A percentile compares a stretch with the other conserved stretches of the same genome.
These are phyloP conservation scores for Corythaixoides concolor DNA, from an alignment of 2,113 vertebrate genomes.

Conservation along the genomic window DNA sequence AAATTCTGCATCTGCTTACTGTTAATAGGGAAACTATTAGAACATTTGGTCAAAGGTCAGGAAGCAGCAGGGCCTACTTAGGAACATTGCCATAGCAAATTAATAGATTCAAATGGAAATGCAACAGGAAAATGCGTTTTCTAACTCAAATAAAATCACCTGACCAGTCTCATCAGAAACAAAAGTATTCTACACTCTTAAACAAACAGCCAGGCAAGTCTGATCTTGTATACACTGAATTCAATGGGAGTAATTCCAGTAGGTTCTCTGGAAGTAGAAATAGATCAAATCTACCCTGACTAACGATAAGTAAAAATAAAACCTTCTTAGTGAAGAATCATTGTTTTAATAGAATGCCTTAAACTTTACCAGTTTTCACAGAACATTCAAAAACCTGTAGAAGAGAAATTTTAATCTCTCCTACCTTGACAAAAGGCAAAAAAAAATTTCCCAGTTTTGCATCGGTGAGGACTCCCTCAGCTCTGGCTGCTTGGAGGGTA, in stretches of 20 bases:
- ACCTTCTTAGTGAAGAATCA: neutral
- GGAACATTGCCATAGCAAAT: neutral
- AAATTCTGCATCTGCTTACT: neutral
- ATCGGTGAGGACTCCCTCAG: neutral
- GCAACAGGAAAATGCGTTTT: neutral
- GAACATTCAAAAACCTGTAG: neutral
- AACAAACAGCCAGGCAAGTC: neutral
- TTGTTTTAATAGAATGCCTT: neutral
- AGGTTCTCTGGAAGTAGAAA: neutral
- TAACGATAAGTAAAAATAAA: neutral
- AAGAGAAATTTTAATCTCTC: neutral
- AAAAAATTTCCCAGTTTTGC: neutral
- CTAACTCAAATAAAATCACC: neutral
- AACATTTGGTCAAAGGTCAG: slow-evolving; percentile 33
- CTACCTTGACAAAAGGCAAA: neutral
- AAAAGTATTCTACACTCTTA: neutral
- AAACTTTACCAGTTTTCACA: neutral
- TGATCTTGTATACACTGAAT: neutral
- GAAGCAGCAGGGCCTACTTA: neutral
- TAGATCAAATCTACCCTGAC: neutral
- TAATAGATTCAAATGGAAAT: neutral
- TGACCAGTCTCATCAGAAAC: neutral
- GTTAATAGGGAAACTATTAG: neutral
- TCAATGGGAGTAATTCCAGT: neutral
- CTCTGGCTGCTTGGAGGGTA: accelerated